These are phyloP conservation scores for Camponotus pennsylvanicus DNA, from an alignment of 1,140 invertebrate genomes.

Conservation along the genomic window DNA sequence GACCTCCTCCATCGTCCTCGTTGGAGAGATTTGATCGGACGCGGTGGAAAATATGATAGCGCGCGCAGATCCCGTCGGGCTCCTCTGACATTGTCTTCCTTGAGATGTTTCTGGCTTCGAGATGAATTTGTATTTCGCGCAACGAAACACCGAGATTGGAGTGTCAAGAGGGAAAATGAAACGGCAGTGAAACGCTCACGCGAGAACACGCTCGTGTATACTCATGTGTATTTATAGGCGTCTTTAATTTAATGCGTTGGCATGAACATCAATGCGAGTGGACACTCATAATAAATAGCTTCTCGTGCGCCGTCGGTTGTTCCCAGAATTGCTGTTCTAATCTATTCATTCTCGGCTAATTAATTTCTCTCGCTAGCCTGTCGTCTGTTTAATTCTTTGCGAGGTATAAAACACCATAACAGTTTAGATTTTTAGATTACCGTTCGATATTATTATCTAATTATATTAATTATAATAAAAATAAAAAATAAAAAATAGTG, in stretches of 20 bases:
- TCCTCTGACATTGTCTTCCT: conserved; percentile 33
- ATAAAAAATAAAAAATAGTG: not conserved
- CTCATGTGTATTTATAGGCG: conserved; percentile 37
- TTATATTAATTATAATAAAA: not conserved
- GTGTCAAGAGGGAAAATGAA: conserved; percentile 49
- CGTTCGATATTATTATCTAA: not conserved
- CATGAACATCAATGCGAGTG: conserved; percentile 41
- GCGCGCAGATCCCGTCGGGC: conserved; percentile 31
- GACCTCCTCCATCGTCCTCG: not conserved
- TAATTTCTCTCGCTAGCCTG: conserved; percentile 18
- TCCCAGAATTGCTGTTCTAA: not conserved
- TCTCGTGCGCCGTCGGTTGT: conserved; percentile 1
- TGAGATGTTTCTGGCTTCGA: conserved; percentile 31
- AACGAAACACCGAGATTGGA: conserved; percentile 43
- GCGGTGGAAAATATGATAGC: conserved; percentile 50
- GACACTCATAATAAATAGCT: conserved; percentile 20
- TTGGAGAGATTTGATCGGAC: conserved; percentile 54
- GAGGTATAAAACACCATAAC: not conserved
- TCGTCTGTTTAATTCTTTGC: conserved; percentile 4
- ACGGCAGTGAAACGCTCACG: not conserved
- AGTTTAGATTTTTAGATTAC: not conserved
- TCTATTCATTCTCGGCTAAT: conserved; percentile 37
- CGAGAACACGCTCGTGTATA: not conserved
- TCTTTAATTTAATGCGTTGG: conserved; percentile 54
- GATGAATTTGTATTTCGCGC: conserved; percentile 55